A percentile compares a stretch with the other conserved stretches of the same genome.
Evolutionary conservation across 2,113 vertebrate species (phyloP).

Genomic region (Indicator indicator): DNA sequence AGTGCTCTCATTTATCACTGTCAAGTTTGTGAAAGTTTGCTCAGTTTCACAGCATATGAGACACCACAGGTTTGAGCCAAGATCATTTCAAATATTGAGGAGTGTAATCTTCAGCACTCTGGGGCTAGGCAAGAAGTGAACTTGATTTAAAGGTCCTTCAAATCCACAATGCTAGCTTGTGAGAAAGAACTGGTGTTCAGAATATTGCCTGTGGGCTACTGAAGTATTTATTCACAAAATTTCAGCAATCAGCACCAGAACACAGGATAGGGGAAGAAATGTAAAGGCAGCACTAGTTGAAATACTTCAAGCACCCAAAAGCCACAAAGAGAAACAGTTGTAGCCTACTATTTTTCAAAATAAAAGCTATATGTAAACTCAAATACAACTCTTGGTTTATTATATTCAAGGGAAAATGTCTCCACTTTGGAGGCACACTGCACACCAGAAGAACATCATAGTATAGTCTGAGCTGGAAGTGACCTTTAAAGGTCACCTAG

Average conservation of each 20-base stretch:
- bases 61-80: neutral
- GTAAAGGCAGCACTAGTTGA: neutral
- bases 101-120: neutral
- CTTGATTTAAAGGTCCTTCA: neutral
- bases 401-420: neutral
- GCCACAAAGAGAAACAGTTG: neutral
- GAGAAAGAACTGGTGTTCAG: neutral
- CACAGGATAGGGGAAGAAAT: neutral
- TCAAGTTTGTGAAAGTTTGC: neutral
- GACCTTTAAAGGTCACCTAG: conserved; percentile 18
- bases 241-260: neutral
- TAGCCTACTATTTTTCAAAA: neutral
- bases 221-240: neutral
- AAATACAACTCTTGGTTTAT: neutral
- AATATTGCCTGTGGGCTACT: neutral
- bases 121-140: neutral
- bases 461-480: neutral
- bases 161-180: neutral
- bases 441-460: neutral
- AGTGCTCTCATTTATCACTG: neutral
- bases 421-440: neutral
- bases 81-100: neutral
- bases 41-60: neutral
- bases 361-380: neutral
- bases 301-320: neutral